Percentiles rank a stretch among this genome's conserved stretches.
Evolutionary conservation across 2,797 vertebrate genomes (phyloP).

Genomic region (Coilia nasus): DNA sequence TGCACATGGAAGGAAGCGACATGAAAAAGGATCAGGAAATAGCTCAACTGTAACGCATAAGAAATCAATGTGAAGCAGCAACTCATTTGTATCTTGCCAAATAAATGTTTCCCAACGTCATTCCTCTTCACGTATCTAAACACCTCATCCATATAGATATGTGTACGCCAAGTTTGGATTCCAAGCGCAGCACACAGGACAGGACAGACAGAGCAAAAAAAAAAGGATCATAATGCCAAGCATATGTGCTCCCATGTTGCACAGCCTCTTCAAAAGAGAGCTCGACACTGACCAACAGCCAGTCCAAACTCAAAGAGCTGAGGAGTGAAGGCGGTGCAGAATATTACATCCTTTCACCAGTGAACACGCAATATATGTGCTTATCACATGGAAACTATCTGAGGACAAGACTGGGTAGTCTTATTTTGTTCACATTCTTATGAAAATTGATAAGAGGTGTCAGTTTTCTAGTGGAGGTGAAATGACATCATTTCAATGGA

Average conservation of each 20-base stretch:
- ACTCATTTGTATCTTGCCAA: not conserved
- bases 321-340: conserved; percentile 48
- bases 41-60: not conserved
- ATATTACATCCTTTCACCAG: conserved; percentile 51
- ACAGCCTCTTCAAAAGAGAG: not conserved
- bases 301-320: conserved; percentile 62
- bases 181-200: conserved; percentile 60
- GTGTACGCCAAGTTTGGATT: conserved; percentile 58
- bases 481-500: not conserved
- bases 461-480: conserved; percentile 20
- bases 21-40: not conserved
- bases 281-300: not conserved
- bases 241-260: conserved; percentile 59
- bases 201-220: conserved; percentile 52
- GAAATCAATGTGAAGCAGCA: not conserved
- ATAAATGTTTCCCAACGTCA: conserved; percentile 12
- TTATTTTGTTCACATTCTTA: not conserved
- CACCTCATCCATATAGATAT: conserved; percentile 49
- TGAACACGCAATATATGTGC: conserved; percentile 37
- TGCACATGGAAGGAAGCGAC: not conserved
- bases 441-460: not conserved
- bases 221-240: conserved; percentile 64
- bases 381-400: conserved; percentile 43
- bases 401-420: not conserved
- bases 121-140: conserved; percentile 42